A percentile compares a stretch with the other conserved stretches of the same genome.
phyloP scores from a whole-genome alignment of 2,113 vertebrate genomes.

The Picathartes gymnocephalus region DNA sequence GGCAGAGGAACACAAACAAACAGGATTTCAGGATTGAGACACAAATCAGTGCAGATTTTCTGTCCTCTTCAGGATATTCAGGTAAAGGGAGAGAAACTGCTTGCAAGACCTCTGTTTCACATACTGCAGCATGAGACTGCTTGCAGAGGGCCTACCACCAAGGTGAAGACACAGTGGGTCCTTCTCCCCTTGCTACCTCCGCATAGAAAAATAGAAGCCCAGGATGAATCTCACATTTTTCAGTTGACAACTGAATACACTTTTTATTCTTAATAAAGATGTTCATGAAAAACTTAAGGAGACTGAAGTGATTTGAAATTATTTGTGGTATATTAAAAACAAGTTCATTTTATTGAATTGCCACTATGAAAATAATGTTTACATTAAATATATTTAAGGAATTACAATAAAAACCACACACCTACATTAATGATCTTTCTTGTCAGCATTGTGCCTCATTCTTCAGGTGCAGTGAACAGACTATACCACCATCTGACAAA shows the following conservation, averaged over 20 bases:
- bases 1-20: not conserved
- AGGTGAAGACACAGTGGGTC: conserved; percentile 5
- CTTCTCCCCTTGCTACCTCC: not conserved
- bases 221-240: not conserved
- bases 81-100: not conserved
- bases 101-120: not conserved
- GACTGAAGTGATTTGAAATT: not conserved
- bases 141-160: not conserved
- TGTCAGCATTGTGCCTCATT: not conserved
- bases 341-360: not conserved
- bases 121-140: not conserved
- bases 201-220: not conserved
- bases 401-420: not conserved
- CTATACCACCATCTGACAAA: not conserved
- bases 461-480: not conserved
- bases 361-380: not conserved
- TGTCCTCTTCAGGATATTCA: not conserved
- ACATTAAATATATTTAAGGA: not conserved
- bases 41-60: not conserved
- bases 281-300: not conserved
- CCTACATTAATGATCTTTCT: not conserved
- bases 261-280: not conserved
- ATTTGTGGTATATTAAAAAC: not conserved
- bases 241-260: not conserved
- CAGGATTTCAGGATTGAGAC: not conserved